These are phyloP conservation scores for Umimayanthus chanpuru DNA, from an alignment of 92 coral and sea anemone species.

Conservation along the genomic window DNA sequence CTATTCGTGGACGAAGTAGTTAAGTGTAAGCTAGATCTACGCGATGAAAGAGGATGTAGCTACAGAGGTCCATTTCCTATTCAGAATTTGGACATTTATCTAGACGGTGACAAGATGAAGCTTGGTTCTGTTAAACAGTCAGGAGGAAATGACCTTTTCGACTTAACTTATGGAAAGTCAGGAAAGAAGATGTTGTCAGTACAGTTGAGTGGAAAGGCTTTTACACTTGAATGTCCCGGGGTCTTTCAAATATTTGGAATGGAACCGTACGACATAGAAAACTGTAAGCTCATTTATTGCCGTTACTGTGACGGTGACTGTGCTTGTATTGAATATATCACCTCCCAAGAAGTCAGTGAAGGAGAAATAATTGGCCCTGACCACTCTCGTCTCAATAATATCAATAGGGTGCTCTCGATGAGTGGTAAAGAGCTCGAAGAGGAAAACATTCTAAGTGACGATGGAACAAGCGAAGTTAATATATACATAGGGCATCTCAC, in stretches of 20 bases:
- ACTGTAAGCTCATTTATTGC: neutral
- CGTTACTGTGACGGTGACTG: neutral
- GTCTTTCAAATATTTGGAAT: conserved; percentile 3
- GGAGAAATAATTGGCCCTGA: conserved; percentile 45
- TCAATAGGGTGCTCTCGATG: conserved; percentile 42
- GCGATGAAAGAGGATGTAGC: neutral
- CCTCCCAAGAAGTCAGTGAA: neutral
- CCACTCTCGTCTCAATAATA: conserved; percentile 42
- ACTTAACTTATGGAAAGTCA: conserved; percentile 7
- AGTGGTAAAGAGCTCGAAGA: neutral
- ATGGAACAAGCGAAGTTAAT: neutral
- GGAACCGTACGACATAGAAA: conserved; percentile 27
- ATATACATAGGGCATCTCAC: neutral
- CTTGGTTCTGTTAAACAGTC: neutral
- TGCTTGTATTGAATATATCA: neutral
- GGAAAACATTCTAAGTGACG: conserved; percentile 21
- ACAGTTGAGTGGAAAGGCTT: neutral
- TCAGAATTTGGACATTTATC: conserved; percentile 5
- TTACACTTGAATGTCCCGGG: conserved; percentile 7
- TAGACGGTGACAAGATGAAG: neutral
- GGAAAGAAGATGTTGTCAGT: neutral
- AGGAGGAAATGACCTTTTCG: neutral
- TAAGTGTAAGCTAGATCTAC: conserved; percentile 21
- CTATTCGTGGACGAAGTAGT: neutral
- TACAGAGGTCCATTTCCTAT: conserved; percentile 1